Evolutionary conservation across 2,797 vertebrate species (phyloP).

Genomic region (Rhinatrema bivittatum): DNA sequence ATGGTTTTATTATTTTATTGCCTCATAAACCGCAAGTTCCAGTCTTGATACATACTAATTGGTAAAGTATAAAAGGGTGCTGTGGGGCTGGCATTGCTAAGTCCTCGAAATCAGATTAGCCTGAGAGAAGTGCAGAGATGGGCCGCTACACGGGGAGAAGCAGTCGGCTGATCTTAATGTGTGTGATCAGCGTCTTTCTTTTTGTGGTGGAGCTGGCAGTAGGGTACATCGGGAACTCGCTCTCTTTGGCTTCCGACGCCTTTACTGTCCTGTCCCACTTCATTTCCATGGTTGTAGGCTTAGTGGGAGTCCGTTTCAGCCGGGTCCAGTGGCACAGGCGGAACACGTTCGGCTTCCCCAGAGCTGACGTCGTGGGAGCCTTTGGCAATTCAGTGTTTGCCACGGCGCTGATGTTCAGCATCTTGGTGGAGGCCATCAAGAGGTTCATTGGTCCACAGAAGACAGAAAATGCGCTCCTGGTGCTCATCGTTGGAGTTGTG

Average conservation of each 20-base stretch:
- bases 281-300: slow-evolving; percentile 56
- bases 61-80: slow-evolving; percentile 18
- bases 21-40: slow-evolving; percentile 48
- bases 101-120: accelerated
- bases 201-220: slow-evolving; percentile 43
- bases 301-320: slow-evolving; percentile 34
- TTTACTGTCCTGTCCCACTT: slow-evolving; percentile 58
- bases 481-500: slow-evolving; percentile 40
- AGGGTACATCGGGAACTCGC: slow-evolving; percentile 50
- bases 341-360: slow-evolving; percentile 48
- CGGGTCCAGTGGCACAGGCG: slow-evolving; percentile 34
- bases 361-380: slow-evolving; percentile 58
- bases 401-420: slow-evolving; percentile 56
- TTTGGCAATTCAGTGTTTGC: slow-evolving; percentile 62
- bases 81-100: neutral
- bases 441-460: slow-evolving; percentile 52
- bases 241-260: slow-evolving; percentile 56
- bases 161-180: slow-evolving; percentile 51
- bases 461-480: slow-evolving; percentile 37
- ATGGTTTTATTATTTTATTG: slow-evolving; percentile 60
- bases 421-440: slow-evolving; percentile 55
- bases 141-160: slow-evolving; percentile 54
- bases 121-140: slow-evolving; percentile 27
- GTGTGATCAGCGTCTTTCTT: slow-evolving; percentile 23
- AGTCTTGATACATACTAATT: slow-evolving; percentile 20